Evolutionary conservation across 2,888 invertebrate species (phyloP).

Genomic region (Sinelater perroti): DNA sequence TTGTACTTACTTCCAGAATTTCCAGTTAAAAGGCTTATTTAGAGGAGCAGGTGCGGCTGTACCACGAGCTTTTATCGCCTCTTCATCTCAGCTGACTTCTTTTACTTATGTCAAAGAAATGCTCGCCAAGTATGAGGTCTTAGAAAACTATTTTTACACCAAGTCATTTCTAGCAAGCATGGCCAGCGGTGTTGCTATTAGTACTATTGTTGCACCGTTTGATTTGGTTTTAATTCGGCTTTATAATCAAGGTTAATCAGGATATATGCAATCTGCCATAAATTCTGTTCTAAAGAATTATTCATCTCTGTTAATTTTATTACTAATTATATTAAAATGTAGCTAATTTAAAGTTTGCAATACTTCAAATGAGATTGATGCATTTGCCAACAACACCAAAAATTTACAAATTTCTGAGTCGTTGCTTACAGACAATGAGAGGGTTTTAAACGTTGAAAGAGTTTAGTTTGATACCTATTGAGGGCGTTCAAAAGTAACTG

Average conservation of each 20-base stretch:
- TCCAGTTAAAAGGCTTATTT: conserved; percentile 71
- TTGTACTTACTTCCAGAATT: no score
- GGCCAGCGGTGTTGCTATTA: conserved; percentile 79
- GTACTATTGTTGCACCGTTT: conserved; percentile 83
- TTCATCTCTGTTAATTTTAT: no score
- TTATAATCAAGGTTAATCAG: conserved; percentile 80
- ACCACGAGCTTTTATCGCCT: conserved; percentile 79
- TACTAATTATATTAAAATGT: no score
- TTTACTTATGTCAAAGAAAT: conserved; percentile 73
- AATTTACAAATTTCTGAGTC: no score
- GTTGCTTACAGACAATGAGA: no score
- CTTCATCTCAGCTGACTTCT: conserved; percentile 82
- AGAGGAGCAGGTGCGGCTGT: conserved; percentile 78
- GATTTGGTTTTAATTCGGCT: conserved; percentile 86
- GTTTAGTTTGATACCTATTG: no score
- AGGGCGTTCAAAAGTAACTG: no score
- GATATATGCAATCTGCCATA: neutral
- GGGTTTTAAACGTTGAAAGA: no score
- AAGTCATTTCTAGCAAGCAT: conserved; percentile 75
- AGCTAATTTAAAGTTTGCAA: neutral
- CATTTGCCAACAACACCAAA: no score
- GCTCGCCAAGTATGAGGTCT: conserved; percentile 53
- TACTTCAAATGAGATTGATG: no score
- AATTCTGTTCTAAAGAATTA: neutral
- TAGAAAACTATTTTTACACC: conserved; percentile 62